Base-by-base conservation (phyloP, 2,113 vertebrate genomes). In the Labeo rohita region DNA sequence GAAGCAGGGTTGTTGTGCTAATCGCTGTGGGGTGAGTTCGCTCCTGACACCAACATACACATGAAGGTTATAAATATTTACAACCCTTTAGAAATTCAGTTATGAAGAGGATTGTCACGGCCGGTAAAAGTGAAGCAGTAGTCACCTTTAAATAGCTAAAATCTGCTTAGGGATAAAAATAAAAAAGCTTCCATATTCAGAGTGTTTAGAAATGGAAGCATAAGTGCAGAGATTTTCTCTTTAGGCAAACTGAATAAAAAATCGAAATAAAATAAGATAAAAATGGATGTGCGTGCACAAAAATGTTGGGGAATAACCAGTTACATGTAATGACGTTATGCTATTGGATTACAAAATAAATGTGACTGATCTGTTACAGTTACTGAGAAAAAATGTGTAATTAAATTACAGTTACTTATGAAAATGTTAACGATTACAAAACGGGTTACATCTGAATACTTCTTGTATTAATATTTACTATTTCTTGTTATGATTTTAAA, bases 1-100 rank as follows among this genome's bases (percentile, higher is more conserved):
- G 1, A 86, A 88, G n/a, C 1, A 88, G 15, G 95, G 95, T 0
- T 96, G 94, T 90, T 95, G 93, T 89, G 93, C 90, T 45, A 96
- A 96, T 65, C 94, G 95, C 82, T 95, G 95, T 80, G 95, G 95
- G 93, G 96, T 96, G 87, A 95, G 95, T 91, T 23, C 75, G 3
- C 8, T 18, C 68, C 68, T 72, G 39, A 10, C 77, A 47, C 43
- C 10, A 16, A 47, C 15, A 73, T 9, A 56, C 36, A 16, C 36
- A 15, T 80, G n/a, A 18, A 63, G 28, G 18, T 63, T 52, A 74
- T 43, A 34, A 80, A 73, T 56, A 49, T 28, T 11, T 12, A 28
- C 6, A 74, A 73, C 82, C 23, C 63, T 50, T 45, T 21, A 68
- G 2, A 70, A 82, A 82, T 52, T 36, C 15, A 36, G 10, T 39